Evolutionary conservation across 2,888 invertebrate genomes (phyloP).

Genomic region (Sminthurinus aureus): DNA sequence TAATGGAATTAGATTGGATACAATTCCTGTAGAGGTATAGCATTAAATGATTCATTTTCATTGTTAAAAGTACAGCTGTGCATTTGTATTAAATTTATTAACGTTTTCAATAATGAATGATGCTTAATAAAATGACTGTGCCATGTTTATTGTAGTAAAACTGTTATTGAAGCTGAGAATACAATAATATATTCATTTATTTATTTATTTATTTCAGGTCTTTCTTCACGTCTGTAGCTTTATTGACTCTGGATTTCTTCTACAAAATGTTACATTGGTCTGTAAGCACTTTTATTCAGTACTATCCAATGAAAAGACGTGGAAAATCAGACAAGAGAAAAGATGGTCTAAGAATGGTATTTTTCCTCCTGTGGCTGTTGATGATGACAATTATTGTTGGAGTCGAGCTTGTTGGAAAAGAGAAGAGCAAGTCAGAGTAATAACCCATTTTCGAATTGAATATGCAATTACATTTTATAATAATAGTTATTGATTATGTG

Average conservation of each 20-base stretch:
- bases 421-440: slow-evolving; percentile 66
- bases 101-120: neutral
- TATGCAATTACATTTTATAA: too few relatives aligned
- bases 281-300: slow-evolving; percentile 54
- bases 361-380: slow-evolving; percentile 53
- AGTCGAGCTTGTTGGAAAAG: slow-evolving; percentile 68
- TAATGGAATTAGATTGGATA: slow-evolving; percentile 41
- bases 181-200: neutral
- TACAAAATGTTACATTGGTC: slow-evolving; percentile 48
- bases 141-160: too few relatives aligned
- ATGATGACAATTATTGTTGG: slow-evolving; percentile 60
- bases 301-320: slow-evolving; percentile 54
- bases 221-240: slow-evolving; percentile 56
- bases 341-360: slow-evolving; percentile 50
- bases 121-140: too few relatives aligned
- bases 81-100: neutral
- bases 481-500: too few relatives aligned
- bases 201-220: slow-evolving; percentile 44
- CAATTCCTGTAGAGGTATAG: slow-evolving; percentile 52
- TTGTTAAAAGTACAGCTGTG: neutral
- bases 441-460: too few relatives aligned
- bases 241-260: slow-evolving; percentile 52
- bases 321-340: slow-evolving; percentile 55
- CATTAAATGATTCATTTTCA: neutral
- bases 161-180: too few relatives aligned